Evolutionary conservation across 2,113 vertebrate genomes (phyloP), one percentile per base, ranked within the genome.

Genomic region (Cyprinus carpio): DNA sequence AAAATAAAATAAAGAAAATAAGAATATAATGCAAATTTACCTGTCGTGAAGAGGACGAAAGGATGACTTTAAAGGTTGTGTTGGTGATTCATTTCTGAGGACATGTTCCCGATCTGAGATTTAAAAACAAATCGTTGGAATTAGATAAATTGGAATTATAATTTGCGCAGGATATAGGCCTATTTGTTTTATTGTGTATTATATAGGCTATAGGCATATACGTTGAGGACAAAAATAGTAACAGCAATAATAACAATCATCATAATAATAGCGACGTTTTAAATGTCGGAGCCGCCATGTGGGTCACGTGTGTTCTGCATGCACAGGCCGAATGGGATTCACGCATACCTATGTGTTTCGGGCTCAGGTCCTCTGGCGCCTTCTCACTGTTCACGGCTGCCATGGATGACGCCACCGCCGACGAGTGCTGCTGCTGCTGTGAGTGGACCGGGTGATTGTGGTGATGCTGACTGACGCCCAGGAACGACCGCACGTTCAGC

Each of bases 1-100:
- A 51, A 16, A 40, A 43, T 1, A 20, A 64, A 12, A 56, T 1
- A 6, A 51, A 54, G 25, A 74, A 15, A 8, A 25, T 69, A 20
- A 20, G 15, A 5, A n/a, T 34, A 74, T 71, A 69, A 75, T 49
- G 34, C 54, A 29, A 11, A 78, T 95, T 94, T 95, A 99, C 98
- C 98, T 98, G 95, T 99, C 97, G 87, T 96, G 96, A 80, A 96
- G 94, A 18, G 97, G 95, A 92, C 98, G 96, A 94, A 99, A 99
- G 72, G 97, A 96, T 58, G 97, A 96, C 93, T 98, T 98, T 90
- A 97, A 90, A 81, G 93, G 94, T 90, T 95, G 97, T 87, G 96
- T 94, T 15, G 97, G 97, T 71, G 98, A 97, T 86, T 97, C 97
- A 3, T 94, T 95, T 92, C 96, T 95, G 88, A 95, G 92, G 91